Evolutionary conservation across 2,113 vertebrate genomes (phyloP).

Genomic region (Malurus elegans): DNA sequence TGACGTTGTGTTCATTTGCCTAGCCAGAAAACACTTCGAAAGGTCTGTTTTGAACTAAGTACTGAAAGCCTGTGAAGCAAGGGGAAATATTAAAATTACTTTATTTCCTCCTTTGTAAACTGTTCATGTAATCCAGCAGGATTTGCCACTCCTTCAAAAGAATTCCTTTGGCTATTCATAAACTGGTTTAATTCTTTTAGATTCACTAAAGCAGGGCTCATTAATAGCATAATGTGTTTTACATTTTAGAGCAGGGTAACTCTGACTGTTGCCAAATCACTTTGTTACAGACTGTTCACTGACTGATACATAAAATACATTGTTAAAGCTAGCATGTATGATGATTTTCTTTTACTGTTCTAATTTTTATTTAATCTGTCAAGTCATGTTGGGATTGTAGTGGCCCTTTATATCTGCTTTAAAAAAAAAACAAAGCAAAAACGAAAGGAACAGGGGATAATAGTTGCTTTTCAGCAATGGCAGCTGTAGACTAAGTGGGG

Average conservation of each 20-base stretch:
- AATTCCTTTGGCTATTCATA: background rate
- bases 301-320: background rate
- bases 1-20: background rate
- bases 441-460: background rate
- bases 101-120: background rate
- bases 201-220: background rate
- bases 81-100: background rate
- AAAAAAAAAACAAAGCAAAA: background rate
- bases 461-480: background rate
- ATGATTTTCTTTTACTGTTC: background rate
- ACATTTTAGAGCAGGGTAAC: background rate
- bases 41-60: background rate
- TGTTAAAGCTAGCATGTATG: background rate
- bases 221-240: background rate
- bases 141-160: background rate
- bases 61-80: background rate
- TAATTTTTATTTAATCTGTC: background rate
- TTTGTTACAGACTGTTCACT: background rate
- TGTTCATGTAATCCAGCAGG: background rate
- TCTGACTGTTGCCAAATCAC: background rate
- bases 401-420: background rate
- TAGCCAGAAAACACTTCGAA: background rate
- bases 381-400: background rate
- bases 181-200: background rate
- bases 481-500: background rate